Percentiles rank a stretch among this genome's conserved stretches.
Evolutionary conservation across 2,113 vertebrate species (phyloP).

Genomic region (Toxotes chatareus): DNA sequence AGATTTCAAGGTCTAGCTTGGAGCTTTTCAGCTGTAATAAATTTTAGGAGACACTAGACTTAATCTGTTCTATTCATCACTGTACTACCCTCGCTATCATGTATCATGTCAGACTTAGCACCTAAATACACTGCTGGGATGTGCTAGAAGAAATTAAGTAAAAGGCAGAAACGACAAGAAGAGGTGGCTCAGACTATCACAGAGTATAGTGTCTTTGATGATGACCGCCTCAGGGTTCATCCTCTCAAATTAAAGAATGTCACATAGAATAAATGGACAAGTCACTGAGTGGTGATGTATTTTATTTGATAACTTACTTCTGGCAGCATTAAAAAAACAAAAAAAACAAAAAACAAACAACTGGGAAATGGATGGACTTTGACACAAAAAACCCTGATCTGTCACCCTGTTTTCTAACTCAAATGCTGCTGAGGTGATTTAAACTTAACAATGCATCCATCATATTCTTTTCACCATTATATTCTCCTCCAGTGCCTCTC

Average conservation of each 20-base stretch:
- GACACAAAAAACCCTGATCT: background rate
- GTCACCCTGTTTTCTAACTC: background rate
- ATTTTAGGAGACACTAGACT: constrained; percentile 22
- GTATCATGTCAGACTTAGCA: constrained; percentile 5
- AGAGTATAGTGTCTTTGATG: background rate
- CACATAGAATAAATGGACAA: background rate
- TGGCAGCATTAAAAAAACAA: background rate
- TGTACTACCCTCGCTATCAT: background rate
- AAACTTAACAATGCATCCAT: background rate
- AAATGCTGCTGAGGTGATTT: background rate
- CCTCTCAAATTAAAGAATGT: background rate
- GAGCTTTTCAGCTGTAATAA: constrained; percentile 20
- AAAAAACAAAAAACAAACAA: too few species aligned
- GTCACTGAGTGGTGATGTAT: background rate
- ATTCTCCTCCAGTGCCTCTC: background rate
- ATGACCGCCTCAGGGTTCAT: background rate
- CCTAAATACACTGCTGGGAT: constrained; percentile 8
- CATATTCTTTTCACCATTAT: background rate
- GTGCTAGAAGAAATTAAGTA: background rate
- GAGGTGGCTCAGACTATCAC: constrained; percentile 3
- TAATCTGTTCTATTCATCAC: constrained; percentile 32
- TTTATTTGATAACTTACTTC: background rate
- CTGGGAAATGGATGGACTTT: background rate
- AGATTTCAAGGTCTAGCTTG: constrained; percentile 10
- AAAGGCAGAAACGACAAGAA: background rate